Conservation (phyloP, 1,140 invertebrate species). For the Centruroides sculpturatus region DNA sequence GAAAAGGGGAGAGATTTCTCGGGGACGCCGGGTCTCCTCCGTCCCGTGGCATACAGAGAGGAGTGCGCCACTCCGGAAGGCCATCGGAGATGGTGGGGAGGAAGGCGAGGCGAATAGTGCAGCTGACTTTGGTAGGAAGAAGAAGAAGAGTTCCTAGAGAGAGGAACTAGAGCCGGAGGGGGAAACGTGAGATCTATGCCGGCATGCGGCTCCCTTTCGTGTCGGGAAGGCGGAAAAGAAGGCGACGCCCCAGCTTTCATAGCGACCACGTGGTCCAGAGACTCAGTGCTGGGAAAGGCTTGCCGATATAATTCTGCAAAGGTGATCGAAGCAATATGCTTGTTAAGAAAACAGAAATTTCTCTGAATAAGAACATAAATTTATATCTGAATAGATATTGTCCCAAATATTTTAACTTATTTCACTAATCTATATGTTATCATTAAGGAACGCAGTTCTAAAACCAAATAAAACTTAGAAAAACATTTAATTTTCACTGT, state of each 20-base stretch:
- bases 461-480: no score
- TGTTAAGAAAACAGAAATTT: no score
- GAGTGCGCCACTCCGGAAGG: neutral
- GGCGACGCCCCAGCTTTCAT: slow-evolving; percentile 14
- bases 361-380: no score
- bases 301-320: slow-evolving; percentile 28
- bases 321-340: slow-evolving; percentile 1
- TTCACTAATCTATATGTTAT: no score
- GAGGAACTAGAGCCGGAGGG: slow-evolving; percentile 14
- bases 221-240: slow-evolving; percentile 11
- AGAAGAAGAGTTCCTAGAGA: slow-evolving; percentile 16
- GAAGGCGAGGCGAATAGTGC: slow-evolving; percentile 16
- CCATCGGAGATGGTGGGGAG: slow-evolving; percentile 10
- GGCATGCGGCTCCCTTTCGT: slow-evolving; percentile 10
- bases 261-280: slow-evolving; percentile 21
- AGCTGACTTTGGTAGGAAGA: slow-evolving; percentile 18
- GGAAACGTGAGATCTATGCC: slow-evolving; percentile 15
- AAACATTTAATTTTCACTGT: no score
- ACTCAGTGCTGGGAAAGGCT: slow-evolving; percentile 29
- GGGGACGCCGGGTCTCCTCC: slow-evolving; percentile 15
- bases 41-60: slow-evolving; percentile 15
- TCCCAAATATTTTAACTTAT: no score
- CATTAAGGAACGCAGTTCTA: no score
- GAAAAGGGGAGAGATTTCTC: slow-evolving; percentile 14
- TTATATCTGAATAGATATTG: no score